phyloP scores from a whole-genome alignment of 2,797 vertebrate genomes.

The Yasuhikotakia modesta region DNA sequence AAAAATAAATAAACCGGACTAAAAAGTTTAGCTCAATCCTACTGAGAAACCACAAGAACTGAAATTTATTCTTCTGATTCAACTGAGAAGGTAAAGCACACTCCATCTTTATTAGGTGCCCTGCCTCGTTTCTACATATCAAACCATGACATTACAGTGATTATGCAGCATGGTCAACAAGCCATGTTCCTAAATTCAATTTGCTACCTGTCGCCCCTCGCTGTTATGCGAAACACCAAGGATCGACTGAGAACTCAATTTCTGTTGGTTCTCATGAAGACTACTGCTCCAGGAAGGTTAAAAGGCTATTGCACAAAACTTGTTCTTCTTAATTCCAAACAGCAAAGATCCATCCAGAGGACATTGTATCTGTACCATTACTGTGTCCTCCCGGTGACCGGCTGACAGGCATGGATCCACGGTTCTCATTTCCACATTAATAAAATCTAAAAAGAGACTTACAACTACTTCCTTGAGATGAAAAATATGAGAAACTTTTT shows the following conservation, averaged over 20 bases:
- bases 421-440: slow-evolving; percentile 72
- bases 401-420: slow-evolving; percentile 61
- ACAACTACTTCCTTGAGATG: slow-evolving; percentile 65
- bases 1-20: neutral
- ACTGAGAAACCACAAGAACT: slow-evolving; percentile 1
- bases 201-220: slow-evolving; percentile 73
- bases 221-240: slow-evolving; percentile 59
- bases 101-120: slow-evolving; percentile 49
- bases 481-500: slow-evolving; percentile 40
- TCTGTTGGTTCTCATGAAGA: slow-evolving; percentile 66
- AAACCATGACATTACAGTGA: slow-evolving; percentile 68
- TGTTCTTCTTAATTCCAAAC: slow-evolving; percentile 33
- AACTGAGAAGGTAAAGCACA: neutral
- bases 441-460: slow-evolving; percentile 73
- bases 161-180: slow-evolving; percentile 74
- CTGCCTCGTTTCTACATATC: slow-evolving; percentile 62
- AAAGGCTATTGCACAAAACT: slow-evolving; percentile 15
- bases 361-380: slow-evolving; percentile 18
- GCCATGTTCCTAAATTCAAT: slow-evolving; percentile 76
- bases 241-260: slow-evolving; percentile 71
- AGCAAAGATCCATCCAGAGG: slow-evolving; percentile 22
- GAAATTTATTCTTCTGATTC: neutral
- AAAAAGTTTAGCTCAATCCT: neutral
- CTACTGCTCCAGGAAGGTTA: slow-evolving; percentile 29
- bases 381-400: slow-evolving; percentile 32